Evolutionary conservation across 1,140 invertebrate genomes (phyloP).

Genomic region (Theocolax elegans): DNA sequence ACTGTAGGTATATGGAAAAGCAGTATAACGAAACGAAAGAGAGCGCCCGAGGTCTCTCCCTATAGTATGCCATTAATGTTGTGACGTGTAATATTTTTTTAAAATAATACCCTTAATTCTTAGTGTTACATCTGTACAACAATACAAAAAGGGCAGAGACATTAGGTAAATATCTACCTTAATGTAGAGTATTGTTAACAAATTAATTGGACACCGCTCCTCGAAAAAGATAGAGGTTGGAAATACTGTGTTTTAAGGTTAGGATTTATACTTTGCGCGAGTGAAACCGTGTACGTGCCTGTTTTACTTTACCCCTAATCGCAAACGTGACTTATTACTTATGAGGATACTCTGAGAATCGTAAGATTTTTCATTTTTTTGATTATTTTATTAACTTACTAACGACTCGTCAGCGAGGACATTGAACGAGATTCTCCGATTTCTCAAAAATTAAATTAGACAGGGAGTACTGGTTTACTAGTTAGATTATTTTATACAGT

Average conservation of each 20-base stretch:
- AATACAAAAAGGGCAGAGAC: conserved; percentile 42
- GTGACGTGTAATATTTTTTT: conserved; percentile 63
- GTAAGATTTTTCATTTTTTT: background rate
- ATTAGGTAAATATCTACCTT: conserved; percentile 48
- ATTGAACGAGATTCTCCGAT: background rate
- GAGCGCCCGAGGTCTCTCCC: conserved; percentile 2
- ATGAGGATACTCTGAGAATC: background rate
- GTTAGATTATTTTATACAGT: too few species aligned
- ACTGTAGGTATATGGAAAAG: too few species aligned
- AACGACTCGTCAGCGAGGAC: conserved; percentile 15
- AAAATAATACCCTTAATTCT: too few species aligned
- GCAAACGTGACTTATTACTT: background rate
- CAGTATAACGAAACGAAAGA: too few species aligned
- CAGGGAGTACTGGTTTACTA: too few species aligned
- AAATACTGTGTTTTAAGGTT: conserved; percentile 21
- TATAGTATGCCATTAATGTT: conserved; percentile 59
- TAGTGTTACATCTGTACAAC: too few species aligned
- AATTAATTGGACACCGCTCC: too few species aligned
- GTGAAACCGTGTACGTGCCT: background rate
- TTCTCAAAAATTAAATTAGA: background rate
- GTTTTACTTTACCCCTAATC: background rate
- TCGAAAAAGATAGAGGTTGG: conserved; percentile 9
- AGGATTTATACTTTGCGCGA: too few species aligned
- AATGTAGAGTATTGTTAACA: too few species aligned
- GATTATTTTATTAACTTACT: background rate